Evolutionary conservation across 2,113 vertebrate species (phyloP), one percentile per base, ranked within the genome.

Genomic region (Gorilla gorilla): DNA sequence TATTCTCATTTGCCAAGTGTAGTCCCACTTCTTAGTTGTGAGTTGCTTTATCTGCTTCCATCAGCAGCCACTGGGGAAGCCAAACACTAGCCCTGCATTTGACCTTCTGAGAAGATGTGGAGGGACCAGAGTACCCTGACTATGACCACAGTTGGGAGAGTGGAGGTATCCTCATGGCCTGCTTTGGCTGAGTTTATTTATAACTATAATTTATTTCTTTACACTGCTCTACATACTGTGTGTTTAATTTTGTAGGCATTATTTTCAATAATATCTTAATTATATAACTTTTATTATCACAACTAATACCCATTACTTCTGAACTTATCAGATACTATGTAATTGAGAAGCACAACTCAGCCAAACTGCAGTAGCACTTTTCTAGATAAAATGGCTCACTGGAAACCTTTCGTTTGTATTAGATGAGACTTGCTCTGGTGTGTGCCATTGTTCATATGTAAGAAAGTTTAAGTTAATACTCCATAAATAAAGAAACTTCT

Each of bases 181-280:
- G 2, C 11, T 89, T 12, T 50, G 38, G 18, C 50, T 82, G 17
- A 2, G 0, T 45, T 45, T 45, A 45, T 45, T 45, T 45, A n/a
- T 6, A 40, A 0, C 0, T 50, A 3, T 14, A 2, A 2, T 59
- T n/a, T 45, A 1, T 48, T 30, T 66, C 6, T 5, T 88, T 81
- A 59, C 20, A 57, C 0, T 66, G 5, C 32, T 75, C 6, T 61
- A 43, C 30, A 52, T 5, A 72, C 0, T 55, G 0, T 45, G 6
- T 12, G 10, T 32, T 66, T 5, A 55, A 20, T 52, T 80, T 55
- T 81, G 4, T 81, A 17, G 73, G 32, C 52, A 5, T 8, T 35
- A 35, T 25, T 75, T 89, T 79, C 25, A 72, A 8, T 40, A 84
- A 25, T 25, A 61, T 38, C 13, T 1, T 55, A 59, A 64, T 76